Conservation (phyloP, 2,888 invertebrate species). For the Linnaemya tessellans region DNA sequence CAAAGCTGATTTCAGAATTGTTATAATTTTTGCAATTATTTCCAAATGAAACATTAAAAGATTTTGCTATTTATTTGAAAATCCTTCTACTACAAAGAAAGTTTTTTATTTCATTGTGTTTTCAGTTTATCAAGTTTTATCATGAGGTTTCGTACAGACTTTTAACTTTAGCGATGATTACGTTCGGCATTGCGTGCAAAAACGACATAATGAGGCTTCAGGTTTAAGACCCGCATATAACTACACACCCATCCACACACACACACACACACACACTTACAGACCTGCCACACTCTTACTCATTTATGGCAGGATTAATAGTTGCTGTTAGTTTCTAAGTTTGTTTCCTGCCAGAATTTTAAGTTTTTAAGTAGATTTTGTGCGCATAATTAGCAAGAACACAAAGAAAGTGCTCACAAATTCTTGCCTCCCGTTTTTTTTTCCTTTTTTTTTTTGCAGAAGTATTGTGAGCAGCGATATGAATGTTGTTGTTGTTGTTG, state of each 20-base stretch:
- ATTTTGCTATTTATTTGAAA: conserved; percentile 16
- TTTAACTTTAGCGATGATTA: conserved; percentile 29
- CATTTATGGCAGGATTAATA: conserved; percentile 59
- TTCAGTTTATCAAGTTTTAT: conserved; percentile 35
- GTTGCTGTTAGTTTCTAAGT: conserved; percentile 37
- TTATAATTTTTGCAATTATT: conserved; percentile 1
- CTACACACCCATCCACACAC: not conserved
- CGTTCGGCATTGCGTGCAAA: conserved; percentile 16
- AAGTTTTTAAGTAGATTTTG: conserved; percentile 67
- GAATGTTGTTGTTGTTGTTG: conserved; percentile 15
- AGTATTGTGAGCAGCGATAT: conserved; percentile 15
- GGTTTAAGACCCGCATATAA: not conserved
- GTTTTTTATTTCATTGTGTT: not conserved
- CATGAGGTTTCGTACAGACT: conserved; percentile 9
- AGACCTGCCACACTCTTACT: not conserved
- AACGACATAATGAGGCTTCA: conserved; percentile 2
- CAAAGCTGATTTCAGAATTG: not conserved
- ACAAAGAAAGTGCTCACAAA: conserved; percentile 23
- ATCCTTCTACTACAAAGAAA: not conserved
- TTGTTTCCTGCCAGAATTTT: conserved; percentile 31
- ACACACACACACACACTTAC: not conserved
- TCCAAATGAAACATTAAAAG: not conserved
- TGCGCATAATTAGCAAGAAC: conserved; percentile 63
- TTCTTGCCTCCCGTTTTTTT: not conserved
- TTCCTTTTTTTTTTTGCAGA: not conserved